Evolutionary conservation across 2,888 invertebrate genomes (phyloP), one percentile per base, ranked within the genome.

Genomic region (Coelogynopora nodosa): DNA sequence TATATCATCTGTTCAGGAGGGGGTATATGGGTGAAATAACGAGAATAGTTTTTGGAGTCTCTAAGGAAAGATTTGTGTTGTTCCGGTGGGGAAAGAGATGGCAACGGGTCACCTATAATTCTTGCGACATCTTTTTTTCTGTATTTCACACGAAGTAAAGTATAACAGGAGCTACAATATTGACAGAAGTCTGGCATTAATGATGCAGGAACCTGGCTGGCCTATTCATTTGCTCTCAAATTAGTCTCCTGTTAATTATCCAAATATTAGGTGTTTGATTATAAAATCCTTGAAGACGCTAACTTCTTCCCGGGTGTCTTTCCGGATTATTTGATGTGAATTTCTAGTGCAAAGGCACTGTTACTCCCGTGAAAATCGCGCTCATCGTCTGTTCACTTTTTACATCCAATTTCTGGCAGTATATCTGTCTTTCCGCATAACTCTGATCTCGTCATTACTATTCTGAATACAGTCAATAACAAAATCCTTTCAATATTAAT

Each of bases 341-440:
- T 74, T 74, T 74, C 2, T 74, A 26, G 18, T 74, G 23, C 23
- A 23, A 13, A 74, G 18, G 18, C 74, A 23, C 74, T 74, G 74
- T 74, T 26, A 74, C 10, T 23, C 23, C 74, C 27, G 2, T 74
- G 18, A 13, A 74, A 23, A 23, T 26, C 74, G 2, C 74, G 74
- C 74, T 74, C 74, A 74, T 74, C 74, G 74, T 74, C 74, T 74
- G 74, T 74, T 74, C 5, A 74, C 2, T 74, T 74, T 74, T 74
- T 74, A 23, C 23, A 23, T 2, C 74, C 74, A 74, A 26, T 74
- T 74, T 13, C 23, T 23, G 74, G 23, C 74, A n/a, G 74, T 23
- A 74, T 23, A 74, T 74, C 5, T 23, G 74, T 26, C 27, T 74
- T 74, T 74, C 23, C 18, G 5, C 5, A 5, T 26, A 26, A n/a